Percentiles rank a stretch among this genome's conserved stretches.
phyloP scores from a whole-genome alignment of 2,113 vertebrate genomes.

The Phalacrocorax brasilianus region DNA sequence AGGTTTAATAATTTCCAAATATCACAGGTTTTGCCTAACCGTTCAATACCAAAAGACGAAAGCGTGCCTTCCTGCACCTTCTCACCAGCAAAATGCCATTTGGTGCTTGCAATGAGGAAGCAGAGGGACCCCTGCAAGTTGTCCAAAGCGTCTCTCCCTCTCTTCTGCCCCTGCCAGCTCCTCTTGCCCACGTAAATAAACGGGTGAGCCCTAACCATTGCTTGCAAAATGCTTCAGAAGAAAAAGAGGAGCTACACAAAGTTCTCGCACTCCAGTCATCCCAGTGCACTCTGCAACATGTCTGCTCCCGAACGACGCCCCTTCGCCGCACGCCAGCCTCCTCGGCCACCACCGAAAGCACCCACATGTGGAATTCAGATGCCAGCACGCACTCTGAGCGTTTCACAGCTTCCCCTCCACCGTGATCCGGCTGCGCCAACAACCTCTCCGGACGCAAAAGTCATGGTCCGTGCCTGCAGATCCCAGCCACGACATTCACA shows the following conservation, averaged over 20 bases:
- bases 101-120: background rate
- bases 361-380: accelerated
- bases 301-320: accelerated
- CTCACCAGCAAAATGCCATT: accelerated
- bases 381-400: accelerated
- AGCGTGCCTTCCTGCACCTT: background rate
- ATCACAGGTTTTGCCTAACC: background rate
- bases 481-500: background rate
- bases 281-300: accelerated
- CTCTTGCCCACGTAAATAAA: accelerated
- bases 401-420: too few relatives aligned
- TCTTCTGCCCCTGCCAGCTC: background rate
- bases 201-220: accelerated
- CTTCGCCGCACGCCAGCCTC: accelerated
- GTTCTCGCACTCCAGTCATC: background rate
- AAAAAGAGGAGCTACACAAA: background rate
- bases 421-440: background rate
- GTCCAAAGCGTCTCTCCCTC: background rate
- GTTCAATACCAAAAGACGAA: accelerated
- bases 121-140: background rate
- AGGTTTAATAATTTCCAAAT: accelerated
- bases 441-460: background rate
- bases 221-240: background rate
- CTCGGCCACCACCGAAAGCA: accelerated
- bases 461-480: background rate